Evolutionary conservation across 2,888 invertebrate genomes (phyloP).

Genomic region (Chrysotoxum bicinctum): DNA sequence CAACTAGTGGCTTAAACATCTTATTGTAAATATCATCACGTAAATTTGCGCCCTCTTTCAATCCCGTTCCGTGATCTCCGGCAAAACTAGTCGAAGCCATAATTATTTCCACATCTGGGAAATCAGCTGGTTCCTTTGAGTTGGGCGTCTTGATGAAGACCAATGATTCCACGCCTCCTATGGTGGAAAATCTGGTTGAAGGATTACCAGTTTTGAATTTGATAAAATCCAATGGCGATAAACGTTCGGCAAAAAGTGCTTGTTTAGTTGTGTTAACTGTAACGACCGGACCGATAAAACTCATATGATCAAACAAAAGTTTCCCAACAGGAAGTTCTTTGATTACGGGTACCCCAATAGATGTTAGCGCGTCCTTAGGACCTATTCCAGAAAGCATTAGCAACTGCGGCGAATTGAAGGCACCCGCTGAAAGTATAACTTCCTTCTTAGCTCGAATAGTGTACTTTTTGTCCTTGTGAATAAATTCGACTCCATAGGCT

Average conservation of each 20-base stretch:
- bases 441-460: conserved; percentile 87
- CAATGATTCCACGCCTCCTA: conserved; percentile 86
- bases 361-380: conserved; percentile 83
- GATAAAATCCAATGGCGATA: conserved; percentile 69
- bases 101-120: conserved; percentile 87
- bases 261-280: conserved; percentile 78
- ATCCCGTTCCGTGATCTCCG: conserved; percentile 84
- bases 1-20: conserved; percentile 84
- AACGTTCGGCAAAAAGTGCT: conserved; percentile 69
- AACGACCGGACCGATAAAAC: conserved; percentile 80
- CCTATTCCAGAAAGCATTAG: conserved; percentile 92
- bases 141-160: conserved; percentile 84
- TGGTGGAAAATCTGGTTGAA: conserved; percentile 82
- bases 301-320: conserved; percentile 84
- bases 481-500: conserved; percentile 83
- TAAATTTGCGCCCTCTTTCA: conserved; percentile 84
- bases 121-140: conserved; percentile 83
- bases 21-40: conserved; percentile 83
- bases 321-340: conserved; percentile 87
- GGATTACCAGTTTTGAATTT: conserved; percentile 76
- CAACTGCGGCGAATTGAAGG: conserved; percentile 94
- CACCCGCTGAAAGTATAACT: conserved; percentile 93
- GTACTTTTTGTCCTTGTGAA: conserved; percentile 79
- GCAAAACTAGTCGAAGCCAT: conserved; percentile 85
- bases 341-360: conserved; percentile 82